These are phyloP conservation scores for Chloebia gouldiae DNA, from an alignment of 2,113 vertebrate species.

Conservation along the genomic window DNA sequence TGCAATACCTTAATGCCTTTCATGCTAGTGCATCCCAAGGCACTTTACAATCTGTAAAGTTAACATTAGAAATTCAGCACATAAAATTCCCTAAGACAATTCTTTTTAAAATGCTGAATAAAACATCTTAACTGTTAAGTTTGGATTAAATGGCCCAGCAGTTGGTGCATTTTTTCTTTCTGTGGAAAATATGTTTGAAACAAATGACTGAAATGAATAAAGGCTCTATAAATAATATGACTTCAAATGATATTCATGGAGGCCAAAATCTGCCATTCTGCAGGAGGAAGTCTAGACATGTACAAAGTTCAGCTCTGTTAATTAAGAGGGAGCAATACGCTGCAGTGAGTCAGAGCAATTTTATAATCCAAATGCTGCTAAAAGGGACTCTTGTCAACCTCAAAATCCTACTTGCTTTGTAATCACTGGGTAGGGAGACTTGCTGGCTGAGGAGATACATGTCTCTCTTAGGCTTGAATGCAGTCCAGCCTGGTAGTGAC, in stretches of 20 bases:
- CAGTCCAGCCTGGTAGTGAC: conserved; percentile 36
- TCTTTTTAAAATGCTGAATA: conserved; percentile 64
- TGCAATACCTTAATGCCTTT: conserved; percentile 57
- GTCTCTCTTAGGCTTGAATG: neutral
- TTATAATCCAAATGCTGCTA: conserved; percentile 65
- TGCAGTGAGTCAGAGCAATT: conserved; percentile 58
- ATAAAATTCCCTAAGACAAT: conserved; percentile 57
- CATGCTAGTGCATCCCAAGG: conserved; percentile 54
- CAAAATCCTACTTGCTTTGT: conserved; percentile 53
- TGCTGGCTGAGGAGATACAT: neutral
- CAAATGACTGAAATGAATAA: conserved; percentile 62
- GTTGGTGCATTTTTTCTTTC: conserved; percentile 60
- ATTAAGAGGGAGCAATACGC: conserved; percentile 59
- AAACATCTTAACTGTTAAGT: conserved; percentile 63
- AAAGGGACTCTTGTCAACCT: conserved; percentile 61
- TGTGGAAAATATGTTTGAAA: conserved; percentile 59
- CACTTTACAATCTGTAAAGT: conserved; percentile 65
- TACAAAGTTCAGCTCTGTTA: conserved; percentile 63
- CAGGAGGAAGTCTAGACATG: conserved; percentile 64
- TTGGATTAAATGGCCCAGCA: conserved; percentile 65
- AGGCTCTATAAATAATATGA: conserved; percentile 62
- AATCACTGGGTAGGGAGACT: conserved; percentile 15
- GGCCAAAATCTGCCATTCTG: conserved; percentile 57
- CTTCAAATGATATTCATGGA: conserved; percentile 53
- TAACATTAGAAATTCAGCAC: conserved; percentile 54